Percentiles rank a stretch among this genome's conserved stretches.
phyloP scores from a whole-genome alignment of 2,797 vertebrate species.

The Thamnophis elegans region DNA sequence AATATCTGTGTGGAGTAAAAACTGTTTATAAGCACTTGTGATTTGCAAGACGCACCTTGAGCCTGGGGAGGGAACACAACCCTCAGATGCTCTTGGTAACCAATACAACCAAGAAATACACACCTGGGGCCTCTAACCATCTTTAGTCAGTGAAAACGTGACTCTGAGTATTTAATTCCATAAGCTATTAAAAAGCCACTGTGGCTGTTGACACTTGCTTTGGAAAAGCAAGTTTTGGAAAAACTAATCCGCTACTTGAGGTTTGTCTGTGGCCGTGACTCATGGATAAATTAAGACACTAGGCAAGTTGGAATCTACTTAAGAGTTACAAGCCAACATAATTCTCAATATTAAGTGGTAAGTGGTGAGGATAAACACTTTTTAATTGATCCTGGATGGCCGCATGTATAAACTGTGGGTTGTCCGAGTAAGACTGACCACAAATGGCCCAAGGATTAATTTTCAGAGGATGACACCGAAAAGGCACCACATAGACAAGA shows the following conservation, averaged over 20 bases:
- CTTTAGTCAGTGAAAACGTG: not conserved
- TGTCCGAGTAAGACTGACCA: not conserved
- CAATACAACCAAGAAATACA: not conserved
- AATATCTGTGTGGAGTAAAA: conserved; percentile 20
- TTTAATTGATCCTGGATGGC: not conserved
- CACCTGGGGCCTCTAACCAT: not conserved
- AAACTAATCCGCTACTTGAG: not conserved
- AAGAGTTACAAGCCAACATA: not conserved
- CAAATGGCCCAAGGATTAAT: not conserved
- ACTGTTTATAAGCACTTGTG: conserved; percentile 4
- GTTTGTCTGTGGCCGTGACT: not conserved
- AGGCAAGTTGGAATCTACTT: not conserved
- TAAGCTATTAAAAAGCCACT: not conserved
- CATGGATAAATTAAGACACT: too few relatives aligned
- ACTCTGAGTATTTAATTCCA: not conserved
- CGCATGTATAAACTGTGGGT: not conserved
- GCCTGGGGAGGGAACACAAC: not conserved
- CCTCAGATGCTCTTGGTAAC: not conserved
- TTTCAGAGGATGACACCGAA: too few relatives aligned
- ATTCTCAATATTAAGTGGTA: not conserved
- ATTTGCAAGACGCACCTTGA: not conserved
- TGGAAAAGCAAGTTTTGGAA: not conserved
- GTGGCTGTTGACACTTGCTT: not conserved
- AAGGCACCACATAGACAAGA: not conserved
- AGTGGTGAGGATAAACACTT: not conserved